These are phyloP conservation scores for Conchocele bisecta DNA, from an alignment of 2,888 invertebrate genomes.

Conservation along the genomic window DNA sequence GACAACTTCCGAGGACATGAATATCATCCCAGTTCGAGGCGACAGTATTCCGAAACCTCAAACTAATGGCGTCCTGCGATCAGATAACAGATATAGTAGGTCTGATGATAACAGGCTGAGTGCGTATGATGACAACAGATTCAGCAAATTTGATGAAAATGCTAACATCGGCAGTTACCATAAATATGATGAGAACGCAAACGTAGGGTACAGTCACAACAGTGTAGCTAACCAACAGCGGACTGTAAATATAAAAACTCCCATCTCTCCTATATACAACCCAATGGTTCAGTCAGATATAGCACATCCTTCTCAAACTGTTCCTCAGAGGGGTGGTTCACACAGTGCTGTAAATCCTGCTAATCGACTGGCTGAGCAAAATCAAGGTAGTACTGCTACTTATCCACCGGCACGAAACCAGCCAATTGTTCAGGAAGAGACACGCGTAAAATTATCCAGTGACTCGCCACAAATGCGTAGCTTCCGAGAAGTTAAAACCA, in stretches of 20 bases:
- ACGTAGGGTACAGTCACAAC: neutral
- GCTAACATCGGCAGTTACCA: slow-evolving; percentile 27
- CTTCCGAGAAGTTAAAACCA: slow-evolving; percentile 60
- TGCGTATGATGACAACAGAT: slow-evolving; percentile 38
- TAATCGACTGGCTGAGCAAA: neutral
- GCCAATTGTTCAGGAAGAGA: neutral
- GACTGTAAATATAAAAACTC: neutral
- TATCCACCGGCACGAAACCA: neutral
- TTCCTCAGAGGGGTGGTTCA: neutral
- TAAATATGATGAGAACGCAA: neutral
- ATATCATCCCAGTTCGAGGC: slow-evolving; percentile 4
- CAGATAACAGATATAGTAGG: neutral
- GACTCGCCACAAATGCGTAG: slow-evolving; percentile 55
- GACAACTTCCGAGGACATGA: neutral
- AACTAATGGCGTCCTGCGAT: neutral
- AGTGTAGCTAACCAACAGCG: neutral
- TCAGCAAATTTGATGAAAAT: slow-evolving; percentile 46
- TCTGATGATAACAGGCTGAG: slow-evolving; percentile 12
- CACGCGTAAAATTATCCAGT: slow-evolving; percentile 36
- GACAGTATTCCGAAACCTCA: slow-evolving; percentile 26
- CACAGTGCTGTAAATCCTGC: neutral
- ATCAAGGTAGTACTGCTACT: neutral
- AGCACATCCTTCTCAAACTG: neutral
- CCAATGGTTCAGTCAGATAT: neutral
- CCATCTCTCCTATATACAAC: no score